These are phyloP conservation scores for Spinus olivaceus DNA, from an alignment of 2,797 vertebrate species.

Conservation along the genomic window DNA sequence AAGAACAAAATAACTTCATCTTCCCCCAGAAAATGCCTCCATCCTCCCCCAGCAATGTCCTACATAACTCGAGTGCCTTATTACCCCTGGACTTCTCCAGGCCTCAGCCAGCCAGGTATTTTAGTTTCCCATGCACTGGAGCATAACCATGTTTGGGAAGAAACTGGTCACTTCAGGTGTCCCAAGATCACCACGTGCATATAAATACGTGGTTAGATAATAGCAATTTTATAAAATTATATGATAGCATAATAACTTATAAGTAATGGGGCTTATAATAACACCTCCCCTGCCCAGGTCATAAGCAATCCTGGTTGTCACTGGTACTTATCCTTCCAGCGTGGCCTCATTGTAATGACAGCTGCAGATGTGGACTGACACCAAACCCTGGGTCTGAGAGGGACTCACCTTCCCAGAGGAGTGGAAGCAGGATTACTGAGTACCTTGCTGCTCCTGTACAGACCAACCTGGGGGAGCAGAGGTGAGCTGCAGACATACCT, in stretches of 20 bases:
- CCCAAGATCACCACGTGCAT: not conserved
- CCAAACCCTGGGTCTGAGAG: not conserved
- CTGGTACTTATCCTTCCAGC: not conserved
- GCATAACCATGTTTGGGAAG: not conserved
- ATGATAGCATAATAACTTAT: not conserved
- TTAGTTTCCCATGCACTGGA: not conserved
- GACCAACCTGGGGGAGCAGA: not conserved
- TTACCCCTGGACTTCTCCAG: not conserved
- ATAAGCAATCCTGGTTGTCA: not conserved
- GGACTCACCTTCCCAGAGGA: not conserved
- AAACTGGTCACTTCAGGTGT: not conserved
- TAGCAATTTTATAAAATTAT: not conserved
- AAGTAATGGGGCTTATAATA: not conserved
- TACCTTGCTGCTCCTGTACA: not conserved
- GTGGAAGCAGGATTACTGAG: not conserved
- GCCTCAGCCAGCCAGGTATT: not conserved
- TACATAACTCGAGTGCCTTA: not conserved
- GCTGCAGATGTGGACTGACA: not conserved
- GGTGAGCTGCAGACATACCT: not conserved
- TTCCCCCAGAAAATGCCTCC: not conserved
- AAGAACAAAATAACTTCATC: not conserved
- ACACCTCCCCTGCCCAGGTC: rapidly evolving
- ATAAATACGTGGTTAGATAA: not conserved
- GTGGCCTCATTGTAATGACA: not conserved
- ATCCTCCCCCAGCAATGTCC: not conserved